These are phyloP conservation scores for Ophiodon elongatus DNA, from an alignment of 2,113 vertebrate species.

Conservation along the genomic window DNA sequence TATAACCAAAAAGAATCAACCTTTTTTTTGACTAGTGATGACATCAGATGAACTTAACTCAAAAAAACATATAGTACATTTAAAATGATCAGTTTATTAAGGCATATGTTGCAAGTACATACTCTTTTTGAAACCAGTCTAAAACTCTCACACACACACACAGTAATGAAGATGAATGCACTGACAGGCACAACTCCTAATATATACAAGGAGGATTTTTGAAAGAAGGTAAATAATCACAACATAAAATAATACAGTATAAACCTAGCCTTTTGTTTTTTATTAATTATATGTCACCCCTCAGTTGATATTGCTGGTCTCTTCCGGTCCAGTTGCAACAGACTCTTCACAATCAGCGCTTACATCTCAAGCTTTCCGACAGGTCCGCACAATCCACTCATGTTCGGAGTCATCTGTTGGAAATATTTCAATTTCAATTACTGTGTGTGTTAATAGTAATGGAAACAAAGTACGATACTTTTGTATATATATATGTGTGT, in stretches of 20 bases:
- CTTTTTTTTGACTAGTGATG: not conserved
- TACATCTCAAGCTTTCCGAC: slow-evolving; percentile 88
- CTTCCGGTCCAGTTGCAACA: slow-evolving; percentile 7
- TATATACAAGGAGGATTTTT: not conserved
- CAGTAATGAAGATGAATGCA: not conserved
- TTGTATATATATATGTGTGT: too few species aligned
- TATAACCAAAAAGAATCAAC: not conserved
- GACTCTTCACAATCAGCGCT: slow-evolving; percentile 51
- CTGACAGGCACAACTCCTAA: not conserved
- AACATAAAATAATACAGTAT: not conserved
- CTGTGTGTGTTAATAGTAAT: not conserved
- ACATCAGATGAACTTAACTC: not conserved
- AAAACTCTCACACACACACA: not conserved
- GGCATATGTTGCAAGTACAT: not conserved
- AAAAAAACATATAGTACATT: not conserved
- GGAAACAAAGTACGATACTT: slow-evolving; percentile 7
- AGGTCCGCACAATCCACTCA: slow-evolving; percentile 90
- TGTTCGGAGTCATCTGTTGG: slow-evolving; percentile 90
- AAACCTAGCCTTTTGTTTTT: not conserved
- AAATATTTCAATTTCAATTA: slow-evolving; percentile 42
- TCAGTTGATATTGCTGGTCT: slow-evolving; percentile 19
- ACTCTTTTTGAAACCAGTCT: not conserved
- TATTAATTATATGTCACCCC: not conserved
- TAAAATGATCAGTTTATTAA: not conserved
- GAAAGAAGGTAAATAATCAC: not conserved